phyloP scores from a whole-genome alignment of 1,140 invertebrate genomes.

The Aphidius gifuensis region DNA sequence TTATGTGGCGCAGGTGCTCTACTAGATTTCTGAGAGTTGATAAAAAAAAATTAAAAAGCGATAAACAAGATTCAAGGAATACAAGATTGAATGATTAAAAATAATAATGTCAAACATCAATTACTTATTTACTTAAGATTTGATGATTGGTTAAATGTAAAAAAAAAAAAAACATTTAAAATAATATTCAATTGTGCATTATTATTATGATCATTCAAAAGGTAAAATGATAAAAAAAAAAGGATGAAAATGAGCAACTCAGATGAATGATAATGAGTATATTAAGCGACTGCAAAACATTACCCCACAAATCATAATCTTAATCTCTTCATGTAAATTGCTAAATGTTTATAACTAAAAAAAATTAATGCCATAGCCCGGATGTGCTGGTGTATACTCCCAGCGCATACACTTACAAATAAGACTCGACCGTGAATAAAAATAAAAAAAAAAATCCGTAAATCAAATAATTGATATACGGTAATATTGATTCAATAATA shows the following conservation, averaged over 20 bases:
- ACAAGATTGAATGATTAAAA: background rate
- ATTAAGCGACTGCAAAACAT: constrained; percentile 34
- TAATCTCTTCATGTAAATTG: constrained; percentile 59
- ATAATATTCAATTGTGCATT: no score
- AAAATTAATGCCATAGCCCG: constrained; percentile 58
- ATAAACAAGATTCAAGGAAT: background rate
- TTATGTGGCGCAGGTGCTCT: constrained; percentile 37
- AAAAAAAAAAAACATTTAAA: background rate
- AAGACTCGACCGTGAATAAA: constrained; percentile 55
- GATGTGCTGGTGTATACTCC: constrained; percentile 59
- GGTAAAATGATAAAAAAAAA: constrained; percentile 10
- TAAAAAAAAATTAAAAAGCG: background rate
- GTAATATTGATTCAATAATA: constrained; percentile 42
- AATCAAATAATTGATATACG: constrained; percentile 29
- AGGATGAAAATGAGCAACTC: constrained; percentile 8
- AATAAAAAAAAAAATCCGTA: constrained; percentile 36
- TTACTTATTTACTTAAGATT: background rate
- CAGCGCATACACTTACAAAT: constrained; percentile 58
- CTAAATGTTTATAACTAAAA: constrained; percentile 57
- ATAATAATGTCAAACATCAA: no score
- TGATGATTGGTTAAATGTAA: constrained; percentile 15
- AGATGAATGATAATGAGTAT: constrained; percentile 20
- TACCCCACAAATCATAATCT: constrained; percentile 50
- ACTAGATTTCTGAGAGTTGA: constrained; percentile 23
- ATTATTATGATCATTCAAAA: background rate